phyloP scores from a whole-genome alignment of 2,888 invertebrate species.

The Apamea monoglypha region DNA sequence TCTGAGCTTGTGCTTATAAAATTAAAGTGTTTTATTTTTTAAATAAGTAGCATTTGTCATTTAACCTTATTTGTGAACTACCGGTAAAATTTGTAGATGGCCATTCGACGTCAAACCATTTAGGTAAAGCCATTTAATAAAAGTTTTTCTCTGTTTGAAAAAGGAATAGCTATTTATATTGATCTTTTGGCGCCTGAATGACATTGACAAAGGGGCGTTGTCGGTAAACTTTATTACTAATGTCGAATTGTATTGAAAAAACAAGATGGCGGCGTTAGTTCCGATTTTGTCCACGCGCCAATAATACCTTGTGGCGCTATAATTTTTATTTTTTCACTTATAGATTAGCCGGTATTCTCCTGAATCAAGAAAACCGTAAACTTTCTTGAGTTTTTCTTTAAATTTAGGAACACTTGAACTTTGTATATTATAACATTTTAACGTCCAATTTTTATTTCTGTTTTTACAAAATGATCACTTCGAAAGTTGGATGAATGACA shows the following conservation, averaged over 20 bases:
- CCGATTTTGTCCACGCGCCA: not conserved
- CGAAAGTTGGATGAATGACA: slow-evolving; percentile 1
- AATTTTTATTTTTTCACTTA: not conserved
- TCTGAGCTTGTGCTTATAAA: slow-evolving; percentile 54
- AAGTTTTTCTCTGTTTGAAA: not conserved
- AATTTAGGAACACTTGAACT: not conserved
- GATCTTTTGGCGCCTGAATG: not conserved
- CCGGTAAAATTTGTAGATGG: not conserved
- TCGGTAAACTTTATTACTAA: not conserved
- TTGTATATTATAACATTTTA: not conserved
- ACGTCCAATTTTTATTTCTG: not conserved
- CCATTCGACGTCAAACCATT: not conserved
- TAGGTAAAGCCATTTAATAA: not conserved
- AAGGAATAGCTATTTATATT: not conserved
- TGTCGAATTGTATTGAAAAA: not conserved
- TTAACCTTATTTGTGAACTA: not conserved
- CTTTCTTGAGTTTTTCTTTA: not conserved
- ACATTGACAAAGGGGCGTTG: not conserved
- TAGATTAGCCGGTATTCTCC: not conserved
- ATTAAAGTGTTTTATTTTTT: not conserved
- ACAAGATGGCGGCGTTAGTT: not conserved
- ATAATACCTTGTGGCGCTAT: no score
- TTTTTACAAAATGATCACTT: not conserved
- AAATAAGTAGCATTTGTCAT: not conserved
- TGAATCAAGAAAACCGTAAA: not conserved